phyloP scores from a whole-genome alignment of 2,113 vertebrate species.

The Callipepla squamata region DNA sequence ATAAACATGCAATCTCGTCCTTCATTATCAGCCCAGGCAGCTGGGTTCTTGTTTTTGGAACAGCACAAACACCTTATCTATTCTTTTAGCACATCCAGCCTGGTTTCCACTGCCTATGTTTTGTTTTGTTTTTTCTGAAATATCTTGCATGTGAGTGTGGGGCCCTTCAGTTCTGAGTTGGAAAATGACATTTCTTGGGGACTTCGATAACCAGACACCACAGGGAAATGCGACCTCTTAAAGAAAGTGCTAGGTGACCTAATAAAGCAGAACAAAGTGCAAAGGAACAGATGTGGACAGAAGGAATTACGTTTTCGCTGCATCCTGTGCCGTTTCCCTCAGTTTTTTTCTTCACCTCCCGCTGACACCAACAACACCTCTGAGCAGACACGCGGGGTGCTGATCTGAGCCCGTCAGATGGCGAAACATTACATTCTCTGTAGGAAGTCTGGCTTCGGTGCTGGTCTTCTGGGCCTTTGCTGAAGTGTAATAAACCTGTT shows the following conservation, averaged over 20 bases:
- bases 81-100: neutral
- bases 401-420: neutral
- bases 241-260: neutral
- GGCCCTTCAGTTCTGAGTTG: neutral
- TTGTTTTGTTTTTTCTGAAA: neutral
- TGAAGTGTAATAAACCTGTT: neutral
- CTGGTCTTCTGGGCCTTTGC: neutral
- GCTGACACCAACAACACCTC: neutral
- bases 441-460: neutral
- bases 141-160: fast-evolving
- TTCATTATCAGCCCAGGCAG: conserved; percentile 2
- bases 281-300: neutral
- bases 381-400: neutral
- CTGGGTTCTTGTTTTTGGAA: neutral
- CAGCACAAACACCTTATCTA: fast-evolving
- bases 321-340: neutral
- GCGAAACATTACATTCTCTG: neutral
- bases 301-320: neutral
- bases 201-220: neutral
- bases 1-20: neutral
- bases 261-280: conserved; percentile 2
- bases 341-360: neutral
- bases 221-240: neutral
- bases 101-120: neutral
- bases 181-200: neutral